Conservation (phyloP, 2,797 vertebrate genomes). For the Karalla daura region DNA sequence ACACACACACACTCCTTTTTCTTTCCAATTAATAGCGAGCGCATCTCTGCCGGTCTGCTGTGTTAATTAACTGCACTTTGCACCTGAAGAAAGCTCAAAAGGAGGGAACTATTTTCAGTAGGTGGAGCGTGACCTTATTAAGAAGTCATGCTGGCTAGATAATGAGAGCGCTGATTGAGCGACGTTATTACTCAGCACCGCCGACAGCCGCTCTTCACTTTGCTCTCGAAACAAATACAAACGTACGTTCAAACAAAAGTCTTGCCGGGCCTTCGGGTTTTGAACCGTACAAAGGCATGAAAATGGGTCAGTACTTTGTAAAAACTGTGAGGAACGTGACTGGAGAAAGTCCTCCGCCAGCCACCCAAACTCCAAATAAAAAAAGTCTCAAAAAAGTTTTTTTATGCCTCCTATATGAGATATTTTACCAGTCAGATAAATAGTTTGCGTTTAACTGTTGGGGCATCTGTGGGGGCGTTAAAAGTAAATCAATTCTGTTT, state of each 20-base stretch:
- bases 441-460: conserved; percentile 60
- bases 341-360: no score
- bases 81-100: conserved; percentile 88
- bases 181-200: conserved; percentile 83
- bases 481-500: conserved; percentile 56
- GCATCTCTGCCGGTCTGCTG: conserved; percentile 81
- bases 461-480: conserved; percentile 33
- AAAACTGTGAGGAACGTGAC: not conserved
- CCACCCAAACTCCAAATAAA: no score
- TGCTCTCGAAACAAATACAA: conserved; percentile 70
- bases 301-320: not conserved
- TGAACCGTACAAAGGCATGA: not conserved
- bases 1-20: no score
- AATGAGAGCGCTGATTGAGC: conserved; percentile 87
- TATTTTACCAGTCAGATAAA: conserved; percentile 52
- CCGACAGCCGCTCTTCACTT: conserved; percentile 53
- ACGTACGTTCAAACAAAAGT: conserved; percentile 37
- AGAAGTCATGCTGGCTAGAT: conserved; percentile 85
- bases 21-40: conserved; percentile 80
- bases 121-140: conserved; percentile 89
- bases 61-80: conserved; percentile 90
- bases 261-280: not conserved
- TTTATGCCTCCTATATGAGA: no score
- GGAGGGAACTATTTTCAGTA: conserved; percentile 88
- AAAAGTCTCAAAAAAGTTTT: no score